These are phyloP conservation scores for Mactra quadrangularis DNA, from an alignment of 1,140 invertebrate genomes.

Conservation along the genomic window DNA sequence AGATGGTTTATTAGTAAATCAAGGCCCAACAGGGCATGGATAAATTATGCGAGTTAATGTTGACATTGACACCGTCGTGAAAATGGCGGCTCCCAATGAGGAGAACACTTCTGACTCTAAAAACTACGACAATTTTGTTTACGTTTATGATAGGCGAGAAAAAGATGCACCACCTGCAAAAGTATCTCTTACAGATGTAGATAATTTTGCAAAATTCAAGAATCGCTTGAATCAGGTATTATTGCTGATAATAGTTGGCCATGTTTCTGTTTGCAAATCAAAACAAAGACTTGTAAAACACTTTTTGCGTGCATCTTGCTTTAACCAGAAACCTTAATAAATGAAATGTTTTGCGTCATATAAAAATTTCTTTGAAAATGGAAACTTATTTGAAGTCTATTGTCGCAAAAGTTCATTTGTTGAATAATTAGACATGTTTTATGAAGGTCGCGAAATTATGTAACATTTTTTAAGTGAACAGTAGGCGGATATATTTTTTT, in stretches of 20 bases:
- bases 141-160: slow-evolving; percentile 77
- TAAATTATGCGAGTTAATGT: neutral
- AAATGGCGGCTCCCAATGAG: slow-evolving; percentile 61
- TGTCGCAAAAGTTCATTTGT: neutral
- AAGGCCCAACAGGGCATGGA: no score
- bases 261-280: slow-evolving; percentile 12
- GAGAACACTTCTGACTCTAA: slow-evolving; percentile 68
- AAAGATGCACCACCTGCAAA: slow-evolving; percentile 76
- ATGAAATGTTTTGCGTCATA: neutral
- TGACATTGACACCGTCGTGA: slow-evolving; percentile 10
- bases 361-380: slow-evolving; percentile 1
- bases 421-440: neutral
- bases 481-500: neutral
- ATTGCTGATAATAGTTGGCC: neutral
- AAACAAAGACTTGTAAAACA: neutral
- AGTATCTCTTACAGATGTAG: slow-evolving; percentile 73
- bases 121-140: slow-evolving; percentile 79
- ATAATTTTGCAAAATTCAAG: slow-evolving; percentile 76
- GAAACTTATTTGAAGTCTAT: neutral
- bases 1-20: no score
- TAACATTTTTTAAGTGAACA: neutral
- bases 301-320: neutral
- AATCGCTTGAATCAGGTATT: slow-evolving; percentile 72
- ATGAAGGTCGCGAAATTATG: slow-evolving; percentile 1
- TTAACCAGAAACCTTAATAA: neutral